These are phyloP conservation scores for Trinectes maculatus DNA, from an alignment of 2,113 vertebrate species.

Conservation along the genomic window DNA sequence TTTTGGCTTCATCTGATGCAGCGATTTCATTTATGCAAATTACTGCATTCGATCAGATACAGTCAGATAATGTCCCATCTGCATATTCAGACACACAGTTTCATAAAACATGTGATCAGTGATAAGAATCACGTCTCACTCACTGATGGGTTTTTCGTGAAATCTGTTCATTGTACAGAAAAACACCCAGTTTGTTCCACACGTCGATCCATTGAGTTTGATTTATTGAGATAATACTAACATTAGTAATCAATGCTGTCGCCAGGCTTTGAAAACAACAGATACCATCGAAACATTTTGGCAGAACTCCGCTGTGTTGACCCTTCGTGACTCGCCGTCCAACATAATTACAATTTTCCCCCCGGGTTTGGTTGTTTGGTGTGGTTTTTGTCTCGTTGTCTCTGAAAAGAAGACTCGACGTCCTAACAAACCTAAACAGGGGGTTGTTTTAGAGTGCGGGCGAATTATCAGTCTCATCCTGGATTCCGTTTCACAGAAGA, in stretches of 20 bases:
- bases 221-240: conserved; percentile 87
- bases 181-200: conserved; percentile 25
- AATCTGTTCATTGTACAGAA: no score
- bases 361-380: conserved; percentile 50
- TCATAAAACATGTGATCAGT: not conserved
- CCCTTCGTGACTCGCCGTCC: conserved; percentile 52
- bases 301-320: conserved; percentile 69
- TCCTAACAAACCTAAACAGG: conserved; percentile 59
- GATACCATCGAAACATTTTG: conserved; percentile 75
- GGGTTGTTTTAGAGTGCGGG: conserved; percentile 35
- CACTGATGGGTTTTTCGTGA: no score
- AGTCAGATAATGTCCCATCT: not conserved
- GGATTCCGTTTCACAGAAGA: no score
- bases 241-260: conserved; percentile 81
- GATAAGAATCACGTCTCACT: no score
- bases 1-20: no score
- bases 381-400: conserved; percentile 46
- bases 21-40: no score
- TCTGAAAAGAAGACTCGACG: conserved; percentile 70
- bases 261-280: conserved; percentile 81
- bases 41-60: no score
- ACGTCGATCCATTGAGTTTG: conserved; percentile 73
- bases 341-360: conserved; percentile 61
- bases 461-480: conserved; percentile 40
- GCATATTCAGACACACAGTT: not conserved